Evolutionary conservation across 1,140 invertebrate species (phyloP).

Genomic region (Mya arenaria): DNA sequence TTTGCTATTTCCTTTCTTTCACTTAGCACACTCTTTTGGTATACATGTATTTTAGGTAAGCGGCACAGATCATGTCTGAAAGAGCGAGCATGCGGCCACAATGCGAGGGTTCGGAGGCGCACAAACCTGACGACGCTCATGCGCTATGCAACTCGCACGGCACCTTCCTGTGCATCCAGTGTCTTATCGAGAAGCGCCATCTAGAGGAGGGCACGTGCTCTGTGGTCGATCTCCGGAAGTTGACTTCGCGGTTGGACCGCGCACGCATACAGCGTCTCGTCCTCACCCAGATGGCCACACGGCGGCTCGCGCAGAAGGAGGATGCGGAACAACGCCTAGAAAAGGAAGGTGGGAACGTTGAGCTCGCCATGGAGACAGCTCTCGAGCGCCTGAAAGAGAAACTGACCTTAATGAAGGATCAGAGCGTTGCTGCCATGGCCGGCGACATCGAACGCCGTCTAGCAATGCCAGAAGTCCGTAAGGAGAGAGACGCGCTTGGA

Average conservation of each 20-base stretch:
- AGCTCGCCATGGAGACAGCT: background rate
- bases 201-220: background rate
- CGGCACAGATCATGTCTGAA: background rate
- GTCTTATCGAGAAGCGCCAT: background rate
- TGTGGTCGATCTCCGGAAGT: background rate
- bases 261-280: background rate
- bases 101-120: background rate
- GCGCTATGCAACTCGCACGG: background rate
- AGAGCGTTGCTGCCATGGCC: background rate
- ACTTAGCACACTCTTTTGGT: too few relatives aligned
- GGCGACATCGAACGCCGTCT: background rate
- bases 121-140: background rate
- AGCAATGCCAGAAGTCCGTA: background rate
- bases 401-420: background rate
- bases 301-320: background rate
- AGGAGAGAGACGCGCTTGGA: background rate
- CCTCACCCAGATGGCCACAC: background rate
- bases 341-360: background rate
- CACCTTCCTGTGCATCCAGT: background rate
- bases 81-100: background rate
- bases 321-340: background rate
- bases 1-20: too few relatives aligned
- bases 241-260: background rate
- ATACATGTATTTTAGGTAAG: too few relatives aligned
- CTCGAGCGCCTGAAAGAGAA: background rate